Base-by-base conservation (phyloP, 2,888 invertebrate species). In the Tipula confusa region DNA sequence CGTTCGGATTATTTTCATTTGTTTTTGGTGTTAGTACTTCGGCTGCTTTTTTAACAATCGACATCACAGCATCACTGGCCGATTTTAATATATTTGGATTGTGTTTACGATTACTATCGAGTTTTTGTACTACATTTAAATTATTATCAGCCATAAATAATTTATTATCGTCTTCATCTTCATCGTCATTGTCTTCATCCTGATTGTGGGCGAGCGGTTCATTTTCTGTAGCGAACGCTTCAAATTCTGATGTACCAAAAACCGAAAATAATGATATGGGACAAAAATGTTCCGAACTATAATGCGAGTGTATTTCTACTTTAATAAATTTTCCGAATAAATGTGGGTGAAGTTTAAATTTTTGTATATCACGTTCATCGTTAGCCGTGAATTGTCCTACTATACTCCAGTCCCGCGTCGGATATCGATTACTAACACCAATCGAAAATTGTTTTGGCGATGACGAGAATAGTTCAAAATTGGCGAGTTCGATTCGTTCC, bases 381-480 rank as follows among this genome's bases (percentile, higher is more conserved):
- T 94, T 93, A 0, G 97, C 97, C 33, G 93, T 92, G 88, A 97
- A 97, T 86, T 95, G 94, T 0, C 97, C 98, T 33, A 97, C 94
- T 86, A 93, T 92, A 48, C 94, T 93, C 98, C 98, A 99, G 82
- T 98, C 98, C 84, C 97, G 92, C 0, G 95, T 95, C 0, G 97
- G 97, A 89, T 95, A 97, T 83, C 97, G 92, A 89, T 97, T 97
- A 87, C 96, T 96, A 84, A 96, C 95, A 86, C 92, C 95, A 6
- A 97, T 94, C 15, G 94, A 93, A 88, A 99, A 95, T 85, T 97
- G 96, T 89, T 96, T 96, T 13, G 98, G 98, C 29, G 96, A 96
- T 0, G 98, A 99, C 6, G 99, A 98, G 90, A 99, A 99, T 84
- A 99, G 91, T 90, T 99, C 99, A 88, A 97, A 97, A 89, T 99